Base-by-base conservation (phyloP, 2,113 vertebrate species). In the Euleptes europaea region DNA sequence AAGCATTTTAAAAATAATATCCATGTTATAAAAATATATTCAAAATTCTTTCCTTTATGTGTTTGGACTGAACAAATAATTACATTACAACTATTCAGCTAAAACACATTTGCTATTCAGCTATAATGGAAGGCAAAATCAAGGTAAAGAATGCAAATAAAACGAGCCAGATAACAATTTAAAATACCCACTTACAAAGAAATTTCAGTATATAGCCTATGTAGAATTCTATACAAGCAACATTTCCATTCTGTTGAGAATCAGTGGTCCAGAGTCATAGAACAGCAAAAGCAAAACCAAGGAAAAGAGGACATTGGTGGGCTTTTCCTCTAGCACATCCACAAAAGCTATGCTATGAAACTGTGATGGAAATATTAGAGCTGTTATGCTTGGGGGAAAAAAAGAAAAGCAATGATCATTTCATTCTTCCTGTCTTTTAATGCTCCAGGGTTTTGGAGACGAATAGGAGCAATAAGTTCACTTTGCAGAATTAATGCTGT, bases 401-500 rank as follows among this genome's bases (percentile, higher is more conserved):
- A 70, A 70, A 70, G 69, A 85, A 85, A 80, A 87, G 96, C 95
- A 92, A 95, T 97, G 97, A 98, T 99, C 97, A 98, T 98, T 98
- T 97, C 96, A 97, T 97, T 97, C 96, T 97, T 97, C 96, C 95
- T 96, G 97, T 97, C 96, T 97, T 95, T 95, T 95, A 98, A 98
- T 97, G 98, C 98, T 98, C 98, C 97, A 94, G 98, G 98, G 99
- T 98, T 97, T 97, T 96, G 93, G 97, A 97, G 98, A 98, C 96
- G 97, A 98, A 98, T 97, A 97, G 97, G 96, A 97, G 98, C 97
- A 98, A 98, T 98, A 99, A 99, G 98, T 98, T 98, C 97, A 98
- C 97, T 98, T 99, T 97, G 97, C 97, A 97, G 98, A 99, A 99
- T 99, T 99, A 99, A 99, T 99, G 98, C 96, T 97, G 98, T 98